Evolutionary conservation across 23 tunicate genomes (phyloP), one percentile per base, ranked within the genome.

Genomic region (Phallusia fumigata): DNA sequence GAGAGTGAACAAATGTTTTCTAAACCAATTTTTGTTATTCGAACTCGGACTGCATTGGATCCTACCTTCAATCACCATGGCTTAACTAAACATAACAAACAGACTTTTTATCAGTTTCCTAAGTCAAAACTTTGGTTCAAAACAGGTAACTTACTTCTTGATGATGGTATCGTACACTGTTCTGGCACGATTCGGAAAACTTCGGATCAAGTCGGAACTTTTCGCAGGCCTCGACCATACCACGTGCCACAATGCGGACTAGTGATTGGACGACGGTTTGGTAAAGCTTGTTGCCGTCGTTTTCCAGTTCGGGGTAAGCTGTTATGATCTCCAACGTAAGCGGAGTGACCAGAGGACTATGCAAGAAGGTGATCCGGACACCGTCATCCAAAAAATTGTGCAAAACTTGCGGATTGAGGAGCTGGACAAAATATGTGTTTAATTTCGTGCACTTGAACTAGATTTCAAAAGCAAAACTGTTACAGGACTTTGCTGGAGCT

Each of bases 351-450:
- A 87, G 49, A 6, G 85, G 85, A 53, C 90, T 87, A 74, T 87
- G 90, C 26, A 87, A 81, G 10, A 80, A 87, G 12, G 90, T 87
- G 47, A 87, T 87, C 0, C 79, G 79, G 10, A 87, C 90, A 6
- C 90, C 90, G 35, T 87, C 90, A 24, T 81, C 52, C 73, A 87
- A 36, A 52, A 87, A 87, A 6, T 87, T 79, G 58, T 87, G 84
- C 30, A 87, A 44, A 30, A 76, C 84, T 51, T 81, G 80, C 3
- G 90, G 90, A 44, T 87, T 87, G 52, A 87, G 5, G 32, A 87
- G 79, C 90, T 86, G 28, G 19, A 33, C 28, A 40, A 44, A 85
- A 52, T 18, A 51, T n/a, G n/a, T n/a, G n/a, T n/a, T n/a, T n/a
- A n/a, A n/a, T n/a, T n/a, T n/a, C n/a, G n/a, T n/a, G n/a, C n/a